Evolutionary conservation across 2,888 invertebrate species (phyloP), one percentile per base, ranked within the genome.

Genomic region (Amiota communis): DNA sequence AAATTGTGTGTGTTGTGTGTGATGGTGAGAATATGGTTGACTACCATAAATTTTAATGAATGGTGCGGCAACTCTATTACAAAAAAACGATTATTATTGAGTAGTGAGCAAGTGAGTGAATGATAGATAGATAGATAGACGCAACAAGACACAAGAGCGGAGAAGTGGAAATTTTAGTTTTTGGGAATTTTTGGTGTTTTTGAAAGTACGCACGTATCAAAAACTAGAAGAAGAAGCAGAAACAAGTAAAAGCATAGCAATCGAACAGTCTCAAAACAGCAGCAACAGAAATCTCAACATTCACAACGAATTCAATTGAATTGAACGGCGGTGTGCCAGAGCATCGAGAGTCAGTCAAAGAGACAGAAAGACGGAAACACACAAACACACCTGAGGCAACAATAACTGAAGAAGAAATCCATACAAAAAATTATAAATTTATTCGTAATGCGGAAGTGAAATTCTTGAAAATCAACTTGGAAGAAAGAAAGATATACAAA

Each of bases 381-480:
- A 51, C 4, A 51, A 12, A n/a, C 59, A 67, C 69, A 69, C 69
- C 56, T 57, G 57, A 69, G 36, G n/a, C 12, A 67, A 67, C 23
- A 53, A 12, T 23, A 67, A 57, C 46, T 9, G 57, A 20, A n/a
- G n/a, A 56, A 56, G 47, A 51, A 51, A 36, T n/a, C 47, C 64
- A 64, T 36, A 12, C 36, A 11, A 64, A 36, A 36, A 64, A 23
- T n/a, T 8, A 59, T 17, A 17, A 20, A 6, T 72, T 70, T 46
- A 46, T 70, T 74, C 73, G 74, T n/a, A 76, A 79, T 82, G 83
- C 86, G 85, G 85, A 85, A 85, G 85, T 85, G 85, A 84, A 86
- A 86, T 83, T 85, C 85, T 83, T 78, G 78, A 78, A 74, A 74
- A 20, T 20, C 59, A 17, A 51, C 53, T 51, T n/a, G 13, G 13